Evolutionary conservation across 2,888 invertebrate species (phyloP).

Genomic region (Eupithecia insigniata): DNA sequence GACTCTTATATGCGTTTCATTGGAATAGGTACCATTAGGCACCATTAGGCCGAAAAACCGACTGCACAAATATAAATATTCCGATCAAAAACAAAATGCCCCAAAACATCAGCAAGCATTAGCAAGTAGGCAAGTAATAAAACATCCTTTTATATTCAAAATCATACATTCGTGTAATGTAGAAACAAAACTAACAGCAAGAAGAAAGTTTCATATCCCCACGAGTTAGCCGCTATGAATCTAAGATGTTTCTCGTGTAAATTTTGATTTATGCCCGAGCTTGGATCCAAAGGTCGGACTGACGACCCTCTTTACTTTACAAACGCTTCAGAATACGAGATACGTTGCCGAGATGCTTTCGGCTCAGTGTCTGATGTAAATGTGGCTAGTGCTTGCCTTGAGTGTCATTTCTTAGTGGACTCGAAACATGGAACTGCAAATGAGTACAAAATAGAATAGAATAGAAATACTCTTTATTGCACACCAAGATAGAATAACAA

Average conservation of each 20-base stretch:
- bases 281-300: constrained; percentile 57
- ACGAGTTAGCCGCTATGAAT: constrained; percentile 52
- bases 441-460: too few species aligned
- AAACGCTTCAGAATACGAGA: constrained; percentile 58
- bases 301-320: constrained; percentile 63
- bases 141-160: constrained; percentile 6
- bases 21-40: too few species aligned
- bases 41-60: background rate
- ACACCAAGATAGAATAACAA: too few species aligned
- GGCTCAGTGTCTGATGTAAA: constrained; percentile 33
- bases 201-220: constrained; percentile 45
- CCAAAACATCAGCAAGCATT: background rate
- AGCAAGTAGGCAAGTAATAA: background rate
- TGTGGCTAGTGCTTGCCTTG: constrained; percentile 24
- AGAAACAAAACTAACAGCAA: constrained; percentile 24
- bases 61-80: background rate
- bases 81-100: background rate
- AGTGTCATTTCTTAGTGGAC: constrained; percentile 21
- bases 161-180: constrained; percentile 2
- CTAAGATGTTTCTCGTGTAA: constrained; percentile 71
- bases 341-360: constrained; percentile 53
- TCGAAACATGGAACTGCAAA: background rate
- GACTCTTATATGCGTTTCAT: background rate
- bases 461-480: too few species aligned
- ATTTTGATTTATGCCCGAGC: constrained; percentile 71